Evolutionary conservation across 2,888 invertebrate species (phyloP).

Genomic region (Athalia rosae): DNA sequence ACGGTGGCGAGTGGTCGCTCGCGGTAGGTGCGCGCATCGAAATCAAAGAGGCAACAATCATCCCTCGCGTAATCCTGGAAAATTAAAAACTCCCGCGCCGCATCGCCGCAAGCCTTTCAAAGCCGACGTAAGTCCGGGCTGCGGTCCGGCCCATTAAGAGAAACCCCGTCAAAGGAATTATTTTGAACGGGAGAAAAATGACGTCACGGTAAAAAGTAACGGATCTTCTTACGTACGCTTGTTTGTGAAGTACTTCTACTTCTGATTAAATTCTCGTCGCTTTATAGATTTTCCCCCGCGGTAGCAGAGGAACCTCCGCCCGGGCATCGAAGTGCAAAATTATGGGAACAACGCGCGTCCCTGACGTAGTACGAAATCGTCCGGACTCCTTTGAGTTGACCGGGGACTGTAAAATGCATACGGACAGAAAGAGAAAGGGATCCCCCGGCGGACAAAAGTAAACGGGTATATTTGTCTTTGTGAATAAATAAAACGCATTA

Average conservation of each 20-base stretch:
- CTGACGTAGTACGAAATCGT: background rate
- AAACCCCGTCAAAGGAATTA: conserved; percentile 73
- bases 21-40: conserved; percentile 24
- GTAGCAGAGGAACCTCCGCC: too few relatives aligned
- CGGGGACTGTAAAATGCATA: background rate
- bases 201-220: conserved; percentile 12
- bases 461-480: conserved; percentile 72
- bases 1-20: background rate
- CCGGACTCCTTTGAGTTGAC: conserved; percentile 22
- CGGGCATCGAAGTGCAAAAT: too few relatives aligned
- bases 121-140: conserved; percentile 50
- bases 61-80: conserved; percentile 66
- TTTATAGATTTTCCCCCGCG: too few relatives aligned
- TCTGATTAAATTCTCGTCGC: too few relatives aligned
- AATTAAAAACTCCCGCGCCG: conserved; percentile 68
- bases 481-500: conserved; percentile 73
- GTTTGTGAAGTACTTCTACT: too few relatives aligned
- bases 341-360: too few relatives aligned
- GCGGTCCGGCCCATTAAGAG: conserved; percentile 69
- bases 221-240: too few relatives aligned
- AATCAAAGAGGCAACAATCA: conserved; percentile 46
- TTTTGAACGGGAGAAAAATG: conserved; percentile 60
- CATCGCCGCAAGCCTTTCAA: conserved; percentile 50
- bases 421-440: background rate
- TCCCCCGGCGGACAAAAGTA: conserved; percentile 48